phyloP scores from a whole-genome alignment of 2,797 vertebrate genomes.

The Arvicola amphibius region DNA sequence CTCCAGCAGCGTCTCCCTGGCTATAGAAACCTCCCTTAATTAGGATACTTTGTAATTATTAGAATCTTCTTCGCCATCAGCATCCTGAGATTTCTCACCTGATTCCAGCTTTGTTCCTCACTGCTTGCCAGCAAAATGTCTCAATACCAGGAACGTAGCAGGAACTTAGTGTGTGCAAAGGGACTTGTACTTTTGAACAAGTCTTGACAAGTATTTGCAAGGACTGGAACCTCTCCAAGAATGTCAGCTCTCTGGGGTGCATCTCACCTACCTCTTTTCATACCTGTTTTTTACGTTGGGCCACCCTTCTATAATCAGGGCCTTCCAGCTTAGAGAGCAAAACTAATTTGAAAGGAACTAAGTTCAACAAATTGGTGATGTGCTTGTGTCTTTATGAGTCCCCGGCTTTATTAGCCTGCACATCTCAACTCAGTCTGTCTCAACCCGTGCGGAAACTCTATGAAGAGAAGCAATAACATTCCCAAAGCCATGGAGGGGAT shows the following conservation, averaged over 20 bases:
- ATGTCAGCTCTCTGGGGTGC: neutral
- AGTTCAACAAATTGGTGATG: neutral
- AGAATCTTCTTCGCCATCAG: neutral
- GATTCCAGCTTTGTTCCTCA: neutral
- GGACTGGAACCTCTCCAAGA: neutral
- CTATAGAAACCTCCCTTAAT: neutral
- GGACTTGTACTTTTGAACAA: neutral
- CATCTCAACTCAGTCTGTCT: neutral
- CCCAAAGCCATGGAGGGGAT: neutral
- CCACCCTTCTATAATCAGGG: neutral
- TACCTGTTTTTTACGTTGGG: neutral
- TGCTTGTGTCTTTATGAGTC: neutral
- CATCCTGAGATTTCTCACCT: neutral
- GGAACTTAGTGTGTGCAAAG: neutral
- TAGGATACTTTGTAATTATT: neutral
- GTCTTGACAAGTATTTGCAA: too few relatives aligned
- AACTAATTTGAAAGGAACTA: neutral
- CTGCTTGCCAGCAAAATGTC: neutral
- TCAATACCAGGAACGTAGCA: neutral
- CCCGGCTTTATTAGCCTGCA: neutral
- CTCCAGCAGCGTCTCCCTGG: neutral
- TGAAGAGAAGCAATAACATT: conserved; percentile 7
- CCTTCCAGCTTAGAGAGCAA: neutral
- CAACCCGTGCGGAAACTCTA: neutral
- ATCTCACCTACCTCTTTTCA: neutral